These are phyloP conservation scores for Mythimna lalbum DNA, from an alignment of 2,888 invertebrate species.

Conservation along the genomic window DNA sequence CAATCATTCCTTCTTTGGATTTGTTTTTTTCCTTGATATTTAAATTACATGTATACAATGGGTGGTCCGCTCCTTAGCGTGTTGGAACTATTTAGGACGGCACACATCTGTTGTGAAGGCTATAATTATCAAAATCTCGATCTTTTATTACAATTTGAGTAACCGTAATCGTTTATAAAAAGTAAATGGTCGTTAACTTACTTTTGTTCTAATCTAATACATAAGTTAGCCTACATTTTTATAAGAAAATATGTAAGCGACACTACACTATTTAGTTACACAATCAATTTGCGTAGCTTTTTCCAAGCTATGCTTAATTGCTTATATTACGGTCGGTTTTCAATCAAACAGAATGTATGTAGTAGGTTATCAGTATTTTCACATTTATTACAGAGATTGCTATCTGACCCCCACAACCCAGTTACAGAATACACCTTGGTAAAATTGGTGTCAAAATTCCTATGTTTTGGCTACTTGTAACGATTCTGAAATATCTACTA, in stretches of 20 bases:
- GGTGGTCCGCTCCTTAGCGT: constrained; percentile 30
- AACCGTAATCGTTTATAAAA: not conserved
- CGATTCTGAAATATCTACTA: too few relatives aligned
- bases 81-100: constrained; percentile 26
- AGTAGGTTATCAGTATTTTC: too few relatives aligned
- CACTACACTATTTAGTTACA: constrained; percentile 9
- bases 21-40: constrained; percentile 1
- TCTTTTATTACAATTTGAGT: constrained; percentile 2
- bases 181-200: not conserved
- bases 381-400: too few relatives aligned
- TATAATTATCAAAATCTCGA: constrained; percentile 16
- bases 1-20: too few relatives aligned
- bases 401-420: too few relatives aligned
- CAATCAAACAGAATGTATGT: too few relatives aligned
- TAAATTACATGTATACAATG: constrained; percentile 20
- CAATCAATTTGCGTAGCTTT: too few relatives aligned
- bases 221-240: not conserved
- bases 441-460: too few relatives aligned
- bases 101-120: constrained; percentile 14
- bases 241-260: constrained; percentile 14
- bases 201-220: constrained; percentile 5
- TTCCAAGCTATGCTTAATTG: too few relatives aligned
- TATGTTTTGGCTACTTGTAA: too few relatives aligned
- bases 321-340: too few relatives aligned
- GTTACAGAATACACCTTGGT: too few relatives aligned